Percentiles rank a stretch among this genome's conserved stretches.
Evolutionary conservation across 2,797 vertebrate species (phyloP).

Genomic region (Linurgus olivaceus): DNA sequence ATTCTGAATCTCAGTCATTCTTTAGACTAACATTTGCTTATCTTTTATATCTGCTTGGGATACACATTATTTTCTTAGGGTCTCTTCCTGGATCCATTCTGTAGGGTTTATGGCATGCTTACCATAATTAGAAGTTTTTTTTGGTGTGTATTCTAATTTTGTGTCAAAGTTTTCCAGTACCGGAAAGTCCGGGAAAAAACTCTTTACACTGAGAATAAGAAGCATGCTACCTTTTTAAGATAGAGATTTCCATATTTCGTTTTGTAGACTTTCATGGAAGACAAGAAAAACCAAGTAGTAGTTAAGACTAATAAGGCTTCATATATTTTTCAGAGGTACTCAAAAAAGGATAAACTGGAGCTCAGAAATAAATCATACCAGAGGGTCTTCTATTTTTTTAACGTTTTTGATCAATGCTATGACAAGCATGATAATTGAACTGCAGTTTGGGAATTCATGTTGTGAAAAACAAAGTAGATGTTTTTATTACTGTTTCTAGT

Average conservation of each 20-base stretch:
- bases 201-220: background rate
- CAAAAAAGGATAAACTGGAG: background rate
- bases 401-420: background rate
- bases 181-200: background rate
- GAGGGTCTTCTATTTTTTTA: rapidly evolving
- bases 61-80: background rate
- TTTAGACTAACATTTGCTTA: background rate
- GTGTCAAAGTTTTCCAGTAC: background rate
- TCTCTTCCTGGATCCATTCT: background rate
- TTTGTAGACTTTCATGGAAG: background rate
- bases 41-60: background rate
- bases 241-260: background rate
- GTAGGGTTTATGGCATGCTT: background rate
- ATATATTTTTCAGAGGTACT: background rate
- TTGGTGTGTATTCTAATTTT: background rate
- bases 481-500: background rate
- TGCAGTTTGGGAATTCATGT: background rate
- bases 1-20: background rate
- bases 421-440: background rate
- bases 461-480: background rate
- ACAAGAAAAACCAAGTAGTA: background rate
- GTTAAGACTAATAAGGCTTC: background rate
- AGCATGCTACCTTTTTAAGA: background rate
- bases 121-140: background rate
- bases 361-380: background rate